Evolutionary conservation across 2,113 vertebrate genomes (phyloP).

Genomic region (Lepidothrix coronata): DNA sequence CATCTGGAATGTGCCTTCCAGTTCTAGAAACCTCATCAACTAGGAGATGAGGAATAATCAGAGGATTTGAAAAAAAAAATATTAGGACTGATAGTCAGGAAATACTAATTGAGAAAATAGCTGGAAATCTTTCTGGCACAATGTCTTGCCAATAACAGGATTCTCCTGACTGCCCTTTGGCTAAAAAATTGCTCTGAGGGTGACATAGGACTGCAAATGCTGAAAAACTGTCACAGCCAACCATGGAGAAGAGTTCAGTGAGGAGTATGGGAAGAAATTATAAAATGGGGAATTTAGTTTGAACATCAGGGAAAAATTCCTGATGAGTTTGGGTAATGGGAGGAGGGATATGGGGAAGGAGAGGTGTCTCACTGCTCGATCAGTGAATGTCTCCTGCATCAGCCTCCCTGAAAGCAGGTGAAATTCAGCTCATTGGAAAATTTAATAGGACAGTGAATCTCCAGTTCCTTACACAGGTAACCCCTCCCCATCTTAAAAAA

Average conservation of each 20-base stretch:
- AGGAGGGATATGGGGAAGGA: background rate
- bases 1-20: background rate
- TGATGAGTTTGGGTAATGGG: fast-evolving
- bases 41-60: background rate
- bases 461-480: background rate
- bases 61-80: background rate
- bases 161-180: background rate
- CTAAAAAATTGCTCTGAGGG: background rate
- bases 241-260: background rate
- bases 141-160: background rate
- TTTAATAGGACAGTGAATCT: background rate
- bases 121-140: background rate
- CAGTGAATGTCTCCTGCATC: background rate
- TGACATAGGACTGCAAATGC: background rate
- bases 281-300: background rate
- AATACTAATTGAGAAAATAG: background rate
- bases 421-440: background rate
- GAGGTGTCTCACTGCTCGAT: background rate
- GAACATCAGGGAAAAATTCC: background rate
- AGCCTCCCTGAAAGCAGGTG: background rate
- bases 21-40: background rate
- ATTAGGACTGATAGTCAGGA: background rate
- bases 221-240: background rate
- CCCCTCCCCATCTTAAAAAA: background rate
- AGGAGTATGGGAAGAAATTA: background rate